Evolutionary conservation across 2,888 invertebrate species (phyloP), one percentile per base, ranked within the genome.

Genomic region (Epirrita christyi): DNA sequence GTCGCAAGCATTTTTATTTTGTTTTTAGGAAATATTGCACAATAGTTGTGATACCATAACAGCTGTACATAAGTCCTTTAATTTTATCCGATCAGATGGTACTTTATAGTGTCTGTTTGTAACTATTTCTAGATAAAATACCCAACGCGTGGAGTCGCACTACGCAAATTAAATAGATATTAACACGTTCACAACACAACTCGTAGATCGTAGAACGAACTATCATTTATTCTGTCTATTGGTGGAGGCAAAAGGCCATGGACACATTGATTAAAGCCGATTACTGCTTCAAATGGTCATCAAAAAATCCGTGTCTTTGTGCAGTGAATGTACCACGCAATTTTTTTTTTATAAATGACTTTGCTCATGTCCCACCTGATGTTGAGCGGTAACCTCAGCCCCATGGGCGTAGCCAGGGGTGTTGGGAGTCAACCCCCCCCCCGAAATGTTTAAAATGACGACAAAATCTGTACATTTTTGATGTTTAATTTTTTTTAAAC

Each of bases 211-310:
- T 32, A 9, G 40, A 13, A 43, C 10, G n/a, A 27, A 37, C 10
- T 36, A 11, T 13, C n/a, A 10, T 13, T 5, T 41, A 41, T 49
- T 41, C 32, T 44, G 21, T 45, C 2, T 21, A 21, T 21, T 21
- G 21, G 13, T 27, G 0, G 45, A 7, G 27, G 36, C 8, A 43
- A 28, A 51, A 51, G 43, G 36, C 14, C 43, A 37, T 37, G 37
- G 28, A 0, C 43, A 37, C 10, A 43, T 13, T 10, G 41, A 41
- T 49, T 41, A 32, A 32, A 14, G 41, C 14, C 32, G 50, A 50
- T 50, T 42, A 27, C 11, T 11, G 15, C 11, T 43, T 43, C 43
- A 43, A 44, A 44, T 32, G 14, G 36, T 34, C 34, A 14, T 8
- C 13, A 45, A 8, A 2, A 14, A 2, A 27, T 2, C 14, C n/a